Evolutionary conservation across 2,113 vertebrate species (phyloP).

Genomic region (Boulengeromyrus knoepffleri): DNA sequence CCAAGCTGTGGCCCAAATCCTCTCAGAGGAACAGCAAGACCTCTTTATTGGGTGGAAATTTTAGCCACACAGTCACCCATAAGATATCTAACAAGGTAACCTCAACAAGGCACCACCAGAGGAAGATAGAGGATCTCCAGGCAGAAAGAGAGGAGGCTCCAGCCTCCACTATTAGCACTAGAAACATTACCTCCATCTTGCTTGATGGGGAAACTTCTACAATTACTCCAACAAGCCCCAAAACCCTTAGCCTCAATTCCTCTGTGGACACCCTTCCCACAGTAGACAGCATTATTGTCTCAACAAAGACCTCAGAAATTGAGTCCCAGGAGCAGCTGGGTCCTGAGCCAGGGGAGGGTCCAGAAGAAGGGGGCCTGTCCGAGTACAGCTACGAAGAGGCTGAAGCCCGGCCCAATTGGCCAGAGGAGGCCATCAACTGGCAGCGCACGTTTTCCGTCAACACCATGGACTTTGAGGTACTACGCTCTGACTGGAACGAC

Average conservation of each 20-base stretch:
- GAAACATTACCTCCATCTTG: constrained; percentile 30
- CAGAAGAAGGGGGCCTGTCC: constrained; percentile 66
- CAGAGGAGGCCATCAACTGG: constrained; percentile 92
- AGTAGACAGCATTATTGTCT: constrained; percentile 64
- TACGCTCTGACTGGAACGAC: constrained; percentile 97
- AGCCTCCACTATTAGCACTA: constrained; percentile 16
- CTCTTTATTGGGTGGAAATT: constrained; percentile 39
- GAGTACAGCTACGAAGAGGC: constrained; percentile 83
- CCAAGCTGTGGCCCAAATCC: constrained; percentile 51
- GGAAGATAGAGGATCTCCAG: constrained; percentile 26
- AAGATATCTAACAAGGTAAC: constrained; percentile 32
- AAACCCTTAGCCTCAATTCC: constrained; percentile 40
- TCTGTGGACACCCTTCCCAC: constrained; percentile 39
- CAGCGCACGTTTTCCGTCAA: constrained; percentile 93
- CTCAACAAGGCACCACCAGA: constrained; percentile 25
- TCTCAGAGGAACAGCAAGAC: constrained; percentile 44
- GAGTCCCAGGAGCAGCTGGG: constrained; percentile 55
- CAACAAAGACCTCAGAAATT: constrained; percentile 67
- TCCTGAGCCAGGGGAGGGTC: constrained; percentile 51
- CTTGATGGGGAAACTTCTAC: neutral
- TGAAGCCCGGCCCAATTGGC: constrained; percentile 72
- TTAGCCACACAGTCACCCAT: neutral
- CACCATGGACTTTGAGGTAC: constrained; percentile 85
- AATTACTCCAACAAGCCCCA: constrained; percentile 21
- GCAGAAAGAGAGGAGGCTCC: constrained; percentile 29